Conservation (phyloP, 2,888 invertebrate species). For the Cenopis cana region DNA sequence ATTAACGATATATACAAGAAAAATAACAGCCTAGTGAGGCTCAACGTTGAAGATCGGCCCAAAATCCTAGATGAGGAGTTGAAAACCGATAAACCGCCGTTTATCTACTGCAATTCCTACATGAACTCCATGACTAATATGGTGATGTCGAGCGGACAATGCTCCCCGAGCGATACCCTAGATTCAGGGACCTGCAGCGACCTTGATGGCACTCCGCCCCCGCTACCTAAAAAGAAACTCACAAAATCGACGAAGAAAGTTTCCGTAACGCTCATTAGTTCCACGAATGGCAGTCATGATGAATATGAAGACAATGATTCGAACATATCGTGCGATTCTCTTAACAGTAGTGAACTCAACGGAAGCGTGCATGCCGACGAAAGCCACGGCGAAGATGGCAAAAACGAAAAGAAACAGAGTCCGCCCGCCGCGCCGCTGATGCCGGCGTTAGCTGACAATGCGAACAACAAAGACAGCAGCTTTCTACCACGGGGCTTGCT, state of each 20-base stretch:
- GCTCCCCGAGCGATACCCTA: slow-evolving; percentile 92
- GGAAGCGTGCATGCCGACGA: slow-evolving; percentile 81
- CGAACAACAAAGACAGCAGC: slow-evolving; percentile 73
- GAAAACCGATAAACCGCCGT: slow-evolving; percentile 79
- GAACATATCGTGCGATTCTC: slow-evolving; percentile 92
- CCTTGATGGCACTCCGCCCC: slow-evolving; percentile 90
- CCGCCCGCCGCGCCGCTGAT: slow-evolving; percentile 70
- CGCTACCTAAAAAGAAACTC: slow-evolving; percentile 88
- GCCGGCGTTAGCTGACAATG: slow-evolving; percentile 63
- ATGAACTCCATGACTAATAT: slow-evolving; percentile 80
- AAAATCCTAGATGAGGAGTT: slow-evolving; percentile 82
- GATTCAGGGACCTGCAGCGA: slow-evolving; percentile 95
- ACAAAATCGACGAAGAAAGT: slow-evolving; percentile 82
- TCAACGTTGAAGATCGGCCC: slow-evolving; percentile 83
- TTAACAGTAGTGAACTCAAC: slow-evolving; percentile 89
- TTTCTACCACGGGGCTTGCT: slow-evolving; percentile 88
- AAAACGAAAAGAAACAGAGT: slow-evolving; percentile 73
- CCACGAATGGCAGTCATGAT: slow-evolving; percentile 86
- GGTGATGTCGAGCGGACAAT: slow-evolving; percentile 92
- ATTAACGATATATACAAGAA: slow-evolving; percentile 73
- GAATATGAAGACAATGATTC: slow-evolving; percentile 91
- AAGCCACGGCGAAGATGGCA: slow-evolving; percentile 74
- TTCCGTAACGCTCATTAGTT: slow-evolving; percentile 84
- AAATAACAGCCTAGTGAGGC: slow-evolving; percentile 84
- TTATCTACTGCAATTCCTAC: slow-evolving; percentile 87